Conservation (phyloP, 2,797 vertebrate genomes). For the Xyrichtys novacula region DNA sequence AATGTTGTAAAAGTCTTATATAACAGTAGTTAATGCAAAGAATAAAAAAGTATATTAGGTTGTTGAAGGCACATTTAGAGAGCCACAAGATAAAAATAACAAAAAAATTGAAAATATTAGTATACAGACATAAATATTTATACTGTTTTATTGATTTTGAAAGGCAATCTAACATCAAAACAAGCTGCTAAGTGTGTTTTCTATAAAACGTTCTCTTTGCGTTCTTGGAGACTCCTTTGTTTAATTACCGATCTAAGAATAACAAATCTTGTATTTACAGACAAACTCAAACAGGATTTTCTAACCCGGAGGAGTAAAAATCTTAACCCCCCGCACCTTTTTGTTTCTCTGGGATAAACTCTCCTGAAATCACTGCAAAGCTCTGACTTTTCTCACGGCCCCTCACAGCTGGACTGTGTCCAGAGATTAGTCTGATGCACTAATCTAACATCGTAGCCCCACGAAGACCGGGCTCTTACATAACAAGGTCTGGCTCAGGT, state of each 20-base stretch:
- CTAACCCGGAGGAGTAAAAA: neutral
- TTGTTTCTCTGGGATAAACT: slow-evolving; percentile 1
- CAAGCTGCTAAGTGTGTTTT: neutral
- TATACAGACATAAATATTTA: no score
- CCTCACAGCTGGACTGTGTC: neutral
- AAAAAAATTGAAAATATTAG: no score
- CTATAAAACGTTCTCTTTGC: neutral
- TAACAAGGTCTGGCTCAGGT: slow-evolving; percentile 10
- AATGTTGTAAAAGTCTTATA: neutral
- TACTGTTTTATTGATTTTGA: no score
- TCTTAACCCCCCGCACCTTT: neutral
- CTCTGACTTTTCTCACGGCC: neutral
- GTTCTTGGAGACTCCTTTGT: neutral
- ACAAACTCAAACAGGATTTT: neutral
- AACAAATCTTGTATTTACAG: neutral
- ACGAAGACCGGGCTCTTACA: slow-evolving; percentile 8
- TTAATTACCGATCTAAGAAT: neutral
- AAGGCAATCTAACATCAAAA: neutral
- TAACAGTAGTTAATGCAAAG: neutral
- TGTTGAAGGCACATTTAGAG: neutral
- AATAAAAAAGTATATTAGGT: neutral
- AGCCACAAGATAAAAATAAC: no score
- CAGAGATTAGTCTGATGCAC: slow-evolving; percentile 31
- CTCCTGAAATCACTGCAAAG: neutral
- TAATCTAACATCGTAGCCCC: neutral